A percentile compares a stretch with the other conserved stretches of the same genome.
Conservation (phyloP, 1,140 invertebrate species). For the Amyelois transitella region DNA sequence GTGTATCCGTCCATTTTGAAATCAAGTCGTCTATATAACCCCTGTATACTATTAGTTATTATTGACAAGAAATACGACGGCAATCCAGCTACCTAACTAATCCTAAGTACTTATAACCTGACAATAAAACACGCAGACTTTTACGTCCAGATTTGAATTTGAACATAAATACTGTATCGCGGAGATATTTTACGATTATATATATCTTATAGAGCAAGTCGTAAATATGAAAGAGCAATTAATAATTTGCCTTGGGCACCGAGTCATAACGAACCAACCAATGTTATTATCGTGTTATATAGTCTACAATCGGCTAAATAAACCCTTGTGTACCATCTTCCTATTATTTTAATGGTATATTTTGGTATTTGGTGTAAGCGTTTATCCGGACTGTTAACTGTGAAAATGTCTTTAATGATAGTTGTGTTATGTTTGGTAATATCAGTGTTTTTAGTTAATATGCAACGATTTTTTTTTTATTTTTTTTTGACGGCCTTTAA, state of each 20-base stretch:
- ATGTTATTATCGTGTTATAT: background rate
- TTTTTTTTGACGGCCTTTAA: too few species aligned
- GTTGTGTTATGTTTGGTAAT: too few species aligned
- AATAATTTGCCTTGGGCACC: background rate
- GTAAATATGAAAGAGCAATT: conserved; percentile 13
- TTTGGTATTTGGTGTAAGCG: background rate
- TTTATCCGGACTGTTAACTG: background rate
- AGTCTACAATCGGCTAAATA: background rate
- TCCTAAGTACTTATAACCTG: background rate
- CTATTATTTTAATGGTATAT: background rate
- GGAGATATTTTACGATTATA: conserved; percentile 2
- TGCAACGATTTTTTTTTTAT: too few species aligned
- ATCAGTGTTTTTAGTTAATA: too few species aligned
- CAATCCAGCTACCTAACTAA: background rate
- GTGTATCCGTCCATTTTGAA: too few species aligned
- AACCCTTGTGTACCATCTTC: background rate
- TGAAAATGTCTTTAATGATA: too few species aligned
- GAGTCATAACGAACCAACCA: background rate
- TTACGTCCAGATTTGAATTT: background rate
- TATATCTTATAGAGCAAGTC: conserved; percentile 4
- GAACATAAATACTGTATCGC: conserved; percentile 2
- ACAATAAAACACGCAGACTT: too few species aligned
- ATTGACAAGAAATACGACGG: too few species aligned
- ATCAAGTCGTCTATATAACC: too few species aligned
- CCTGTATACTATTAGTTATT: too few species aligned